Evolutionary conservation across 2,888 invertebrate genomes (phyloP).

Genomic region (Lithophane socia): DNA sequence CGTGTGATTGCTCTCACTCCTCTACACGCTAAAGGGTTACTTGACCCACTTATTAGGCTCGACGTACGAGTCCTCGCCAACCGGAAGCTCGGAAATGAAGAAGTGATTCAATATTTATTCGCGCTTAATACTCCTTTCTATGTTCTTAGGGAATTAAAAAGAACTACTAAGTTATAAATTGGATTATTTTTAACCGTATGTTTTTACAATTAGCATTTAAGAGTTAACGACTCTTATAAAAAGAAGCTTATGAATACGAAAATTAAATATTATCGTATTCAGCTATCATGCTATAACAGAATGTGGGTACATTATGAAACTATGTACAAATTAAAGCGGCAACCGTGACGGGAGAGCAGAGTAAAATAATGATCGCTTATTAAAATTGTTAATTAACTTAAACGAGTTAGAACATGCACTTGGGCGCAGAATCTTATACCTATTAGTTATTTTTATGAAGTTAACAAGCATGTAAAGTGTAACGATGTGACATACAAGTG

Average conservation of each 20-base stretch:
- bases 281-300: conserved; percentile 67
- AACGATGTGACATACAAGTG: conserved; percentile 54
- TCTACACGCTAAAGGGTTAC: conserved; percentile 87
- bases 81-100: conserved; percentile 79
- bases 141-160: conserved; percentile 32
- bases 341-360: conserved; percentile 79
- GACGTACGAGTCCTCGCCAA: conserved; percentile 79
- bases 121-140: conserved; percentile 35
- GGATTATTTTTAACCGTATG: conserved; percentile 28
- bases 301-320: conserved; percentile 70
- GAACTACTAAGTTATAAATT: conserved; percentile 29
- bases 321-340: conserved; percentile 77
- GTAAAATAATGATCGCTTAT: conserved; percentile 82
- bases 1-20: conserved; percentile 88
- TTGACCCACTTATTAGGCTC: conserved; percentile 88
- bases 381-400: conserved; percentile 81
- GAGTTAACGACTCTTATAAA: conserved; percentile 54
- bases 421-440: conserved; percentile 40
- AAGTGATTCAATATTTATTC: conserved; percentile 78
- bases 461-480: conserved; percentile 47
- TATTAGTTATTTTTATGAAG: conserved; percentile 56
- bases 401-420: conserved; percentile 69
- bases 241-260: conserved; percentile 63
- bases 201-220: conserved; percentile 35
- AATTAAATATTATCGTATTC: conserved; percentile 68